A percentile compares a stretch with the other conserved stretches of the same genome.
These are phyloP conservation scores for Thunnus albacares DNA, from an alignment of 2,797 vertebrate genomes.

Conservation along the genomic window DNA sequence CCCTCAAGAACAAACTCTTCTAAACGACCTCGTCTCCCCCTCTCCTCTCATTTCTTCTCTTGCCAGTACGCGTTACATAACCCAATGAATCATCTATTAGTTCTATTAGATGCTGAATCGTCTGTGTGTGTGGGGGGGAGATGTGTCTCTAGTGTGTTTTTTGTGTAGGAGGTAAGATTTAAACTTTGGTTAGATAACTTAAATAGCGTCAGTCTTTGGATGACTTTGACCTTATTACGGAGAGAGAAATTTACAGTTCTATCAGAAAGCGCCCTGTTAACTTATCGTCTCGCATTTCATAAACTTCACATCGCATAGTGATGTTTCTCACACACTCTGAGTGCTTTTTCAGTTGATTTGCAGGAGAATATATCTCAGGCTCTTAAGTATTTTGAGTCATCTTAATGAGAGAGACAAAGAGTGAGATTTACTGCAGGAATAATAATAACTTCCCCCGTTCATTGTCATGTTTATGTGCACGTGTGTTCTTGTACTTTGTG, in stretches of 20 bases:
- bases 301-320: neutral
- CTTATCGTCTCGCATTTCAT: neutral
- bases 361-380: neutral
- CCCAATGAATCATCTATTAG: conserved; percentile 72
- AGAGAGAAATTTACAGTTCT: conserved; percentile 13
- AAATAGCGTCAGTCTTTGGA: conserved; percentile 31
- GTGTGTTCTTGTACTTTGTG: neutral
- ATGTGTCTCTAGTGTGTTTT: conserved; percentile 20
- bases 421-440: conserved; percentile 4
- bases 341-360: neutral
- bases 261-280: conserved; percentile 4
- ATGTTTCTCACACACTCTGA: neutral
- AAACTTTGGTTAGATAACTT: conserved; percentile 52
- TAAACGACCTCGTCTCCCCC: conserved; percentile 45
- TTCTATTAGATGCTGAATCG: conserved; percentile 51
- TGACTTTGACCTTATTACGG: conserved; percentile 42
- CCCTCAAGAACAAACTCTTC: conserved; percentile 41
- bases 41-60: conserved; percentile 47
- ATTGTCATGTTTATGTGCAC: neutral
- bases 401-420: neutral
- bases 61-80: conserved; percentile 69
- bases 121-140: conserved; percentile 18
- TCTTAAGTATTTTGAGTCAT: neutral
- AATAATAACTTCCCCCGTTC: neutral
- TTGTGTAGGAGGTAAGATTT: conserved; percentile 58